A percentile compares a stretch with the other conserved stretches of the same genome.
phyloP scores from a whole-genome alignment of 2,113 vertebrate genomes.

The Crocuta crocuta region DNA sequence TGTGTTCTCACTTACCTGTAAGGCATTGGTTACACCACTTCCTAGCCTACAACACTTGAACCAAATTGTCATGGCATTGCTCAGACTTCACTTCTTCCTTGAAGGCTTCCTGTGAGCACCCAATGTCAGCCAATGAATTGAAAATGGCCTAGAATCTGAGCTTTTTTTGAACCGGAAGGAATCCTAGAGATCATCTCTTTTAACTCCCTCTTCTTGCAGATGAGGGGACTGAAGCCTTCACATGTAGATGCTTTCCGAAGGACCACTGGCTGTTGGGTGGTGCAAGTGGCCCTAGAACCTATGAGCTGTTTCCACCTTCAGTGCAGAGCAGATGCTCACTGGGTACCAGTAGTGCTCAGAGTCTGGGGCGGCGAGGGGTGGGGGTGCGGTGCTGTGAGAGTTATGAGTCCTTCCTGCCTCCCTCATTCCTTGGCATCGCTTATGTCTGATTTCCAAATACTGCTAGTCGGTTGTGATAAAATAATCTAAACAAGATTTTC shows the following conservation, averaged over 20 bases:
- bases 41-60: not conserved
- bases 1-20: not conserved
- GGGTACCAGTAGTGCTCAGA: rapidly evolving
- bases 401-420: not conserved
- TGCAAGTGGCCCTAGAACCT: not conserved
- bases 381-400: rapidly evolving
- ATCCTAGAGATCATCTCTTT: not conserved
- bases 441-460: not conserved
- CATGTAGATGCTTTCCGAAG: not conserved
- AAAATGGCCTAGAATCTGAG: not conserved
- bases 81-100: not conserved
- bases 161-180: not conserved
- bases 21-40: not conserved
- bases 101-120: not conserved
- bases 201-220: not conserved
- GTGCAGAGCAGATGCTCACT: too few species aligned
- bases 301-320: rapidly evolving
- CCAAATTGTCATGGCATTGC: not conserved
- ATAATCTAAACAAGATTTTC: not conserved
- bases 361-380: too few species aligned
- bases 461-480: not conserved
- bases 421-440: not conserved
- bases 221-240: not conserved
- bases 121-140: not conserved
- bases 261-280: not conserved